These are phyloP conservation scores for Teinopalpus imperialis DNA, from an alignment of 2,888 invertebrate species.

Conservation along the genomic window DNA sequence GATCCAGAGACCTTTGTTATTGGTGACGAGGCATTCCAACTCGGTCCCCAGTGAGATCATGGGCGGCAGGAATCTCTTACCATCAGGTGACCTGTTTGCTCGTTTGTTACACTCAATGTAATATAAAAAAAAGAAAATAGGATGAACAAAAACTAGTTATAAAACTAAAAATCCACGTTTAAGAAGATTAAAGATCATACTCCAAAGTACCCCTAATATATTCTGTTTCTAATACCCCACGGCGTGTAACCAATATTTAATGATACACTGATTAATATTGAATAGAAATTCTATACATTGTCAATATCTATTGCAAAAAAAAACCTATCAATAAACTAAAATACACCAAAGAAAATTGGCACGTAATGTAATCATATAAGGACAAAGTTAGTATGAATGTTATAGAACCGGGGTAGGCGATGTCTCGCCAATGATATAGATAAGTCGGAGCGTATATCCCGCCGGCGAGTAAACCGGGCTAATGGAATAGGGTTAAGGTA, in stretches of 20 bases:
- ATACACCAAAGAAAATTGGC: constrained; percentile 19
- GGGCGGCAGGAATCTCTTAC: too few relatives aligned
- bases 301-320: constrained; percentile 23
- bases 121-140: too few relatives aligned
- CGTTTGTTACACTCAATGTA: too few relatives aligned
- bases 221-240: constrained; percentile 33
- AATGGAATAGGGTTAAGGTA: too few relatives aligned
- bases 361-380: constrained; percentile 14
- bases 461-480: too few relatives aligned
- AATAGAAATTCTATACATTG: constrained; percentile 33
- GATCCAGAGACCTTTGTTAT: too few relatives aligned
- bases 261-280: constrained; percentile 27
- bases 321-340: constrained; percentile 1
- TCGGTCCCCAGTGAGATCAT: too few relatives aligned
- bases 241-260: constrained; percentile 53
- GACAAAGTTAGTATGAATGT: constrained; percentile 37
- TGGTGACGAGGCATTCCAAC: too few relatives aligned
- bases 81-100: too few relatives aligned
- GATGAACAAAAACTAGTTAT: too few relatives aligned
- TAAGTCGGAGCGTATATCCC: constrained; percentile 50
- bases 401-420: constrained; percentile 42
- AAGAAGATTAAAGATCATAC: too few relatives aligned
- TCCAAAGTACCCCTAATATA: not conserved
- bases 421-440: constrained; percentile 39
- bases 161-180: too few relatives aligned